Evolutionary conservation across 1,140 invertebrate genomes (phyloP), one percentile per base, ranked within the genome.

Genomic region (Pollicipes pollicipes): DNA sequence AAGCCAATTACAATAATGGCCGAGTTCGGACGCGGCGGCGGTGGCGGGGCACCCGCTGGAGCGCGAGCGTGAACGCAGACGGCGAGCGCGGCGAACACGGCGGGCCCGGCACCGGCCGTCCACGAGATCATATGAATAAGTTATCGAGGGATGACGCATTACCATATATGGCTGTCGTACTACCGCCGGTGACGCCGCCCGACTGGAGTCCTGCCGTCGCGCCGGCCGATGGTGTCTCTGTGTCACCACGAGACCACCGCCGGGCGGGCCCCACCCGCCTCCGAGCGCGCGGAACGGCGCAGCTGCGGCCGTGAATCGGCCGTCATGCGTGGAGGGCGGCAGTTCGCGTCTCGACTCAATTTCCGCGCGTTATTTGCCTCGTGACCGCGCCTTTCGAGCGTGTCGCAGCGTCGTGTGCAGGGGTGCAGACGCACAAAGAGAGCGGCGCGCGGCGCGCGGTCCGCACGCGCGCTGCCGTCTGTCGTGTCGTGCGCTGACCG

Each of bases 1-100:
- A 58, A 58, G 45, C 45, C 45, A 58, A 58, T 58, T 58, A 58
- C 45, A 58, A 58, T 58, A 58, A 58, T 58, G 45, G 45, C 45
- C 45, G 45, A 58, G 13, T 58, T 58, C 45, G 45, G 45, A 58
- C 24, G 13, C 24, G 45, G 45, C 45, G 45, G 24, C 45, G 13
- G 45, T 13, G 13, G 45, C 4, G 4, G 4, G 32, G 4, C 32
- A 16, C 16, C 32, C 4, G 4, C 32, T 16, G 13, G 10, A 21
- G 45, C 10, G 45, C 45, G 45, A 21, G 21, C 13, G 13, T 58
- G 13, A 21, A 21, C 45, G 45, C 45, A n/a, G n/a, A n/a, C n/a
- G n/a, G n/a, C n/a, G 45, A 2, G 13, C 13, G 10, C 45, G 45
- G 17, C 10, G 45, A 58, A 24, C 17, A 3, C 10, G 45, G 45